These are phyloP conservation scores for Collichthys lucidus DNA, from an alignment of 2,113 vertebrate genomes.

Conservation along the genomic window DNA sequence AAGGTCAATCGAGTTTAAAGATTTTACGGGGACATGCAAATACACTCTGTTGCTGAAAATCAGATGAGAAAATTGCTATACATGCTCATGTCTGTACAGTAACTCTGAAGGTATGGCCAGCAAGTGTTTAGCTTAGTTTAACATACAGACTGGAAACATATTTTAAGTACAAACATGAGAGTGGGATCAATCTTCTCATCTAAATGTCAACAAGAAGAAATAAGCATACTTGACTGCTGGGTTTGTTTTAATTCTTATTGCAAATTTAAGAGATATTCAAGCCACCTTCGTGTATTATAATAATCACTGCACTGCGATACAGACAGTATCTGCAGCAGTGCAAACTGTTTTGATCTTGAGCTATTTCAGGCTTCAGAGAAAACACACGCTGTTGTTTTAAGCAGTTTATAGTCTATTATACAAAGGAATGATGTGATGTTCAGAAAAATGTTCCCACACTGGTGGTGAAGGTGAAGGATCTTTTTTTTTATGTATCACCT, in stretches of 20 bases:
- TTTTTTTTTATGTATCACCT: slow-evolving; percentile 51
- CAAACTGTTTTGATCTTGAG: neutral
- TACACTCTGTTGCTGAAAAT: too few relatives aligned
- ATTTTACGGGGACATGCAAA: neutral
- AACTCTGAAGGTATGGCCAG: neutral
- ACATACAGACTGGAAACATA: neutral
- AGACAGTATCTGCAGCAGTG: neutral
- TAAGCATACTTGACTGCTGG: neutral
- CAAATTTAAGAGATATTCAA: neutral
- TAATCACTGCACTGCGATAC: neutral
- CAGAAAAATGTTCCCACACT: slow-evolving; percentile 53
- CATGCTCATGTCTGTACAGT: neutral
- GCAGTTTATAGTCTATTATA: slow-evolving; percentile 3
- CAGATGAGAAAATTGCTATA: neutral
- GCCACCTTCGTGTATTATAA: neutral
- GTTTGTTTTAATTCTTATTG: neutral
- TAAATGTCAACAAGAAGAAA: too few relatives aligned
- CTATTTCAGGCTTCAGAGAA: slow-evolving; percentile 26
- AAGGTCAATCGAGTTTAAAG: slow-evolving; percentile 1
- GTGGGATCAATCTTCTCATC: too few relatives aligned
- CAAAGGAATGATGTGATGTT: slow-evolving; percentile 27
- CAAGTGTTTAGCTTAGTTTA: neutral
- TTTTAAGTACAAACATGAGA: too few relatives aligned
- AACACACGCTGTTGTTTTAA: slow-evolving; percentile 18
- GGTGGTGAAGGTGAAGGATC: neutral